These are phyloP conservation scores for Cheiracanthium punctorium DNA, from an alignment of 2,888 invertebrate genomes.

Conservation along the genomic window DNA sequence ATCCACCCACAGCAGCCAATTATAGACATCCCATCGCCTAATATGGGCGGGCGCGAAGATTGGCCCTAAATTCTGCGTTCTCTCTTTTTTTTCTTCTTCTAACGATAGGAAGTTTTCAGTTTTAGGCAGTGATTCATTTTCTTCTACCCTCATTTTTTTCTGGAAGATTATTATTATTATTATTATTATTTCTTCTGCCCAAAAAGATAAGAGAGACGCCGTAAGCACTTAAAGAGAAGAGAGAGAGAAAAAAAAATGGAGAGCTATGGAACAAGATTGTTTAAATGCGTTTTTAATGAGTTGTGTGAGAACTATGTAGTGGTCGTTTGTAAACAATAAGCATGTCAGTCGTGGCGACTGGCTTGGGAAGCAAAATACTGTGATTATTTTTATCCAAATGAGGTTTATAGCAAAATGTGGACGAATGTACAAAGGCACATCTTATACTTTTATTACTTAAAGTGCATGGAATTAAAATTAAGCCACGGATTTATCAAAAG, in stretches of 20 bases:
- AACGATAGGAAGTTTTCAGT: not conserved
- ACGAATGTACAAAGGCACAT: too few species aligned
- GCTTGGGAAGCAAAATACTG: too few species aligned
- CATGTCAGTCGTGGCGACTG: too few species aligned
- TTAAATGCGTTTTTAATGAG: not conserved
- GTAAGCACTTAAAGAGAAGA: not conserved
- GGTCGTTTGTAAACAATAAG: too few species aligned
- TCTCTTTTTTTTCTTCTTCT: slow-evolving; percentile 15
- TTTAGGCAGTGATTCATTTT: not conserved
- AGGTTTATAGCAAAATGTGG: too few species aligned
- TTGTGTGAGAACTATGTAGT: not conserved
- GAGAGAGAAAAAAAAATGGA: not conserved
- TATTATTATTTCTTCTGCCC: not conserved
- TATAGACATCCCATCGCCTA: slow-evolving; percentile 59
- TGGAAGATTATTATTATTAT: not conserved
- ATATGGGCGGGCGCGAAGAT: slow-evolving; percentile 42
- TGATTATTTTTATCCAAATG: too few species aligned
- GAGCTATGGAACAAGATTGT: not conserved
- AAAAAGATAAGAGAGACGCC: not conserved
- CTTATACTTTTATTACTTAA: too few species aligned
- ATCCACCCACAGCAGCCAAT: slow-evolving; percentile 61
- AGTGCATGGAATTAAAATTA: too few species aligned
- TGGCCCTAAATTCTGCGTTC: not conserved
- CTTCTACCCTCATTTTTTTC: not conserved
- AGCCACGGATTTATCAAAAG: too few species aligned